These are phyloP conservation scores for Eulacestoma nigropectus DNA, from an alignment of 2,113 vertebrate genomes.

Conservation along the genomic window DNA sequence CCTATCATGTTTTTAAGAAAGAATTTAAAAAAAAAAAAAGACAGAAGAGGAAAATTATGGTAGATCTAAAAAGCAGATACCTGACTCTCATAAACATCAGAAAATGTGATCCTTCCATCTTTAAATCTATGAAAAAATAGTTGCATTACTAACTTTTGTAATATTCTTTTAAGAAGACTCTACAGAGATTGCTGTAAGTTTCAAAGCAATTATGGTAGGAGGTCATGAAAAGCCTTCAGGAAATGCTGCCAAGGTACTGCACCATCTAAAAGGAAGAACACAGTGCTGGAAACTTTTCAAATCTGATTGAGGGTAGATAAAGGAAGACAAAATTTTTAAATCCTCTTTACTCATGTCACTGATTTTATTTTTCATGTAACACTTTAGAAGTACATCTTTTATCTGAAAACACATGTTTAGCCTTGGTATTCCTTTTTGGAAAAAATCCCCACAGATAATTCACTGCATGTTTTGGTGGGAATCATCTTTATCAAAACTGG, in stretches of 20 bases:
- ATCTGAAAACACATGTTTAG: neutral
- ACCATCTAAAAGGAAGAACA: constrained; percentile 31
- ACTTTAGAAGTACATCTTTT: neutral
- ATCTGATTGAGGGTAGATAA: neutral
- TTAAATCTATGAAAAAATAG: neutral
- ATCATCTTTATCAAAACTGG: neutral
- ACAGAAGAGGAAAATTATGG: neutral
- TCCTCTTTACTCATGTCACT: neutral
- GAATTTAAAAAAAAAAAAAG: neutral
- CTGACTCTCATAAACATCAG: neutral
- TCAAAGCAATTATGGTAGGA: constrained; percentile 36
- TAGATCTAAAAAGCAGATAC: neutral
- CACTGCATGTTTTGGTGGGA: neutral
- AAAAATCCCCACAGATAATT: neutral
- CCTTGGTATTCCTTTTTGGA: neutral
- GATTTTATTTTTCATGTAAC: neutral
- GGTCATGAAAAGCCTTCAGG: constrained; percentile 44
- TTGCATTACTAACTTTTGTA: constrained; percentile 4
- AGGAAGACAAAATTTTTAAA: constrained; percentile 13
- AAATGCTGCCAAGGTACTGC: constrained; percentile 46
- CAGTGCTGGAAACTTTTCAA: constrained; percentile 24
- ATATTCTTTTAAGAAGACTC: constrained; percentile 15
- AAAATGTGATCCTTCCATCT: neutral
- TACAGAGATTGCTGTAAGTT: constrained; percentile 23
- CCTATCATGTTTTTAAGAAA: constrained; percentile 29